phyloP scores from a whole-genome alignment of 2,888 invertebrate species.

The Sinodicranocentrus sp. region DNA sequence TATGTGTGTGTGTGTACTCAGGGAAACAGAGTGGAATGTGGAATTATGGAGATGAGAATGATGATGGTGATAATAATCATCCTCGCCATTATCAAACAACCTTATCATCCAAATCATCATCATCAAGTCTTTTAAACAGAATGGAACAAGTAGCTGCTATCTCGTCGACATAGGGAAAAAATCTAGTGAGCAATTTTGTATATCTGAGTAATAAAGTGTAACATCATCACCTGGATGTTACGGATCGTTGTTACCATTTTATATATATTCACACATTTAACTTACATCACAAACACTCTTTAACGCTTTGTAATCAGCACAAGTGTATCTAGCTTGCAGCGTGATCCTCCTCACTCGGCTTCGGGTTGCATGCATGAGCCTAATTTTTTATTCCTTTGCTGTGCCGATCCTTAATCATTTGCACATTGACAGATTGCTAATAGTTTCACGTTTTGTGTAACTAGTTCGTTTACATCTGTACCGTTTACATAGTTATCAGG shows the following conservation, averaged over 20 bases:
- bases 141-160: no score
- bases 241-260: no score
- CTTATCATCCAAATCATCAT: slow-evolving; percentile 60
- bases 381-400: slow-evolving; percentile 49
- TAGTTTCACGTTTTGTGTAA: slow-evolving; percentile 51
- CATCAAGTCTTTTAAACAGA: no score
- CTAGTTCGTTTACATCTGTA: slow-evolving; percentile 27
- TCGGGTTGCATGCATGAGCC: slow-evolving; percentile 18
- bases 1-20: no score
- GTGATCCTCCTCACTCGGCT: not conserved
- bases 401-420: slow-evolving; percentile 66
- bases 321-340: not conserved
- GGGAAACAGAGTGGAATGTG: slow-evolving; percentile 39
- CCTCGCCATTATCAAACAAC: slow-evolving; percentile 58
- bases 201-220: no score
- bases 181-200: no score
- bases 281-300: not conserved
- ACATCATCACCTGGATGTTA: no score
- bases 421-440: slow-evolving; percentile 62
- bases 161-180: no score
- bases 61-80: slow-evolving; percentile 61
- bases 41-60: slow-evolving; percentile 63
- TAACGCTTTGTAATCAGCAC: not conserved
- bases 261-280: slow-evolving; percentile 7
- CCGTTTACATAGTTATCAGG: no score